Base-by-base conservation (phyloP, 2,113 vertebrate genomes). In the Cyphotilapia sp. region DNA sequence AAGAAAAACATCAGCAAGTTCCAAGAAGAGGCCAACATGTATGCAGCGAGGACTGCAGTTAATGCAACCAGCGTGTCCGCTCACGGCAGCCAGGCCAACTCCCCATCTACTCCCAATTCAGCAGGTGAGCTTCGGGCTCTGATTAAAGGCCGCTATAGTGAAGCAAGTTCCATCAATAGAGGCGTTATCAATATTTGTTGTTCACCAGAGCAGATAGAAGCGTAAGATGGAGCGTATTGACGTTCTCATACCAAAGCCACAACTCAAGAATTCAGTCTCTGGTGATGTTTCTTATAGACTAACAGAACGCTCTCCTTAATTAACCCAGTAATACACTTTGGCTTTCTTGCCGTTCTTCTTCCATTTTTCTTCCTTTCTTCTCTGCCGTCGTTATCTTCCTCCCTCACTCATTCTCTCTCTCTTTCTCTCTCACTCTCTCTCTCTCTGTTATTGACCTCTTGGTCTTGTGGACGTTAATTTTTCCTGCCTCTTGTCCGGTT, bases 1-100 rank as follows among this genome's bases (percentile, higher is more conserved):
- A 99, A 99, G 98, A 99, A 99, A 97, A 99, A 99, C 97, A 99
- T 99, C 92, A 98, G 98, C 95, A 99, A 99, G 96, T 99, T 99
- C 95, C 98, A 99, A 95, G 98, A 99, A 96, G 98, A 99, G 97
- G 98, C 98, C 96, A 99, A 99, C 97, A 98, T 99, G 97, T 99
- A 99, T 92, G 98, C 98, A 92, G 98, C 98, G 92, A 98, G 98
- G 97, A 99, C 98, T 12, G 98, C 98, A 85, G 98, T 98, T 94
- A 99, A 94, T 61, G 98, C 98, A 83, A 98, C 98, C 96, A 99
- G 96, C 86, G 98, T 98, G 95, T 99, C 99, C 86, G 98, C 98
- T 93, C 98, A 99, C 81, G 98, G 98, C 96, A 99, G 98, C 97
- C 98, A 99, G 97, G 98, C 98, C 89, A 99, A 99, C 97, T 99